Percentiles rank a stretch among this genome's conserved stretches.
Evolutionary conservation across 2,113 vertebrate species (phyloP).

Genomic region (Oncorhynchus masou): DNA sequence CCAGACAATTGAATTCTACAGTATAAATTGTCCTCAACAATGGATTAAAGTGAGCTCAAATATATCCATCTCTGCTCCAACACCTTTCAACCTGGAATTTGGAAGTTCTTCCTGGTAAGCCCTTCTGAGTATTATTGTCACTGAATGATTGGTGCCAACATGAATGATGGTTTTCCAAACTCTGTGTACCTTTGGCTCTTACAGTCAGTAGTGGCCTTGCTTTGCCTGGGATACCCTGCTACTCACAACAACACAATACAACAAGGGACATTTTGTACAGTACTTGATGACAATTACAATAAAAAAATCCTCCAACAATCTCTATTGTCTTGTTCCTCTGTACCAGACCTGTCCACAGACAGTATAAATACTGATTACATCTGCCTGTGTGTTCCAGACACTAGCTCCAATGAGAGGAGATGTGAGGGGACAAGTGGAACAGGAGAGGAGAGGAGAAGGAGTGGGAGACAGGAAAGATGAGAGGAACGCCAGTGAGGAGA

Average conservation of each 20-base stretch:
- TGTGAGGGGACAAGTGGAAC: background rate
- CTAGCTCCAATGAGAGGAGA: conserved; percentile 1
- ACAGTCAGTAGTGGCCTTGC: no score
- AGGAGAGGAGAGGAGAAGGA: conserved; percentile 3
- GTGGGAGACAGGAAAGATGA: background rate
- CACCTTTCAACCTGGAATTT: no score
- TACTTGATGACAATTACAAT: background rate
- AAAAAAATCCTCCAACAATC: conserved; percentile 4
- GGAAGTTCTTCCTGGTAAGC: no score
- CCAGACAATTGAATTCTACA: background rate
- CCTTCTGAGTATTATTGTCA: no score
- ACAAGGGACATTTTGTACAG: no score
- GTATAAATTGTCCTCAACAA: background rate
- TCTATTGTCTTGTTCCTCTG: background rate
- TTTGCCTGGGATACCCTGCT: background rate
- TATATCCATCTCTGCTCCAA: no score
- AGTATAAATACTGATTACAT: background rate
- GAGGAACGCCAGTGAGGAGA: conserved; percentile 1
- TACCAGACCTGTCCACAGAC: conserved; percentile 5
- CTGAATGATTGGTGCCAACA: no score
- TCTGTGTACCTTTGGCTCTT: no score
- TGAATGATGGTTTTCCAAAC: no score
- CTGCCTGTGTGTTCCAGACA: background rate
- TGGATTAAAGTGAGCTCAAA: no score
- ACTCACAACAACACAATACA: background rate